Base-by-base conservation (phyloP, 2,797 vertebrate genomes). In the Pempheris klunzingeri region DNA sequence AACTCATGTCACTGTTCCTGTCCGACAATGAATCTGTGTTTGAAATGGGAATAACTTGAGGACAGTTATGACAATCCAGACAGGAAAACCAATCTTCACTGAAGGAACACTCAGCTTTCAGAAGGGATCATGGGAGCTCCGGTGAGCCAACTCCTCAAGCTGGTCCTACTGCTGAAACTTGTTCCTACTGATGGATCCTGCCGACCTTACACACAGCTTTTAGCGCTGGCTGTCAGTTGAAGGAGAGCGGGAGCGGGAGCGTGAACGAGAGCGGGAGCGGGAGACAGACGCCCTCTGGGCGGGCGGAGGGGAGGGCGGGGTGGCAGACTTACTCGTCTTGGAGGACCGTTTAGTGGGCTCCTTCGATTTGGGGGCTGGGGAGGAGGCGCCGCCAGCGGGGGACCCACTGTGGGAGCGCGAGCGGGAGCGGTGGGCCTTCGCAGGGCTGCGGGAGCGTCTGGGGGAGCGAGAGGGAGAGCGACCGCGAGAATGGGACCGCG, bases 161-260 rank as follows among this genome's bases (percentile, higher is more conserved):
- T 24, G 66, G 66, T 64, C 67, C 62, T 32, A 38, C 32, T 47
- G 54, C 71, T 78, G 76, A n/a, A 32, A 69, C 47, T n/a, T 3
- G 43, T 60, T 63, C 44, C 63, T 43, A 47, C 24, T 54, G 49
- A 15, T 9, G 57, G 55, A 50, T 69, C 28, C 50, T 7, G 5
- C 41, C 30, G 15, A 43, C 59, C 11, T 2, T 5, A 3, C 50
- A 47, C 26, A 1, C 24, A 26, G 30, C 14, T 15, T 24, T 96
- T 95, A 99, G 90, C 96, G 96, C 90, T 97, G 96, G 92, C 97
- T 98, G 89, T 98, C 97, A 55, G 95, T 95, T 62, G 97, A 98
- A 4, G 76, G 94, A 14, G 94, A 95, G 69, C 95, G 95, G 47
- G 97, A 97, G 39, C 95, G 89, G 12, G 92, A 92, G 0, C 82